Evolutionary conservation across 1,140 invertebrate species (phyloP), one percentile per base, ranked within the genome.

Genomic region (Atta texana): DNA sequence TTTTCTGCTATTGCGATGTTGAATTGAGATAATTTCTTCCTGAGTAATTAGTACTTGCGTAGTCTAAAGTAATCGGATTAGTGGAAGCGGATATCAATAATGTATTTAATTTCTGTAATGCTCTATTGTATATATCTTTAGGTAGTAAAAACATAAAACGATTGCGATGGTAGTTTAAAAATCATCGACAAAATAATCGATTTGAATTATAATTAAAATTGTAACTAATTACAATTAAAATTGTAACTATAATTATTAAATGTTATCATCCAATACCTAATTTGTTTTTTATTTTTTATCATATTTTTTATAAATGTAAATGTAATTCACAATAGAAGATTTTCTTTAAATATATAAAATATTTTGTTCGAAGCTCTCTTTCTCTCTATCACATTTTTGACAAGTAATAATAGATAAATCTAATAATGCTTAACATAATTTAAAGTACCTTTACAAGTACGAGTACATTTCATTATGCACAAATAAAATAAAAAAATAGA

Each of bases 31-130:
- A 74, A 74, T 57, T 57, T 18, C 49, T 21, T 6, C n/a, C 64
- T 68, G 31, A 72, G 8, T 57, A 74, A 28, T 55, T 74, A 74
- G 51, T 31, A 57, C 6, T 74, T 57, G n/a, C 5, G 2, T 55
- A 24, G 53, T 75, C 39, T 21, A 12, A 12, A 39, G n/a, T 18
- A 75, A 75, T 61, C 14, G 55, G n/a, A 75, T 75, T 75, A 59
- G 6, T 57, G 7, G 39, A 53, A 39, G 14, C 31, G 5, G 12
- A 16, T 51, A 75, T 57, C 16, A 57, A 34, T 59, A 59, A 21
- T 57, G 28, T 34, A 74, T 74, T 74, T 69, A 69, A 69, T 49
- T 44, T 69, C 66, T 69, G 1, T 24, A 69, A 14, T 24, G 39
- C 12, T 44, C 5, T 51, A 24, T 49, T 69, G 12, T 16, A 31